phyloP scores from a whole-genome alignment of 2,113 vertebrate genomes.

The Phocoena sinus region DNA sequence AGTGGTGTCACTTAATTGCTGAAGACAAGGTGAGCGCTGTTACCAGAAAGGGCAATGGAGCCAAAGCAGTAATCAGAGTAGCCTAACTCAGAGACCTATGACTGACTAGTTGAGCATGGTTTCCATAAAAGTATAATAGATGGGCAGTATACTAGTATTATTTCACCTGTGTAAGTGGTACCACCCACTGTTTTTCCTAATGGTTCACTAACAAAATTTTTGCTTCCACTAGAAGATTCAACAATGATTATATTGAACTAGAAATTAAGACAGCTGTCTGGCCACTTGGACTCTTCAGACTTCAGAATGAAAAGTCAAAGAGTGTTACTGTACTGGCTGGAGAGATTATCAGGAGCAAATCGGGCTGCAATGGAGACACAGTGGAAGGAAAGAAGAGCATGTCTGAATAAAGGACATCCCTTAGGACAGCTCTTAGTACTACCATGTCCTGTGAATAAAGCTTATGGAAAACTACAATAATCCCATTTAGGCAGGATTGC shows the following conservation, averaged over 20 bases:
- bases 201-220: background rate
- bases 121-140: background rate
- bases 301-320: background rate
- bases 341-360: background rate
- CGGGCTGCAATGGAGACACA: background rate
- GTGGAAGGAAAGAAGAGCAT: background rate
- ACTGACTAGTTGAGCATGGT: background rate
- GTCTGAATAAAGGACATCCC: background rate
- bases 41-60: background rate
- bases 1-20: background rate
- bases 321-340: rapidly evolving
- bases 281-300: background rate
- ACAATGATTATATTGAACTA: background rate
- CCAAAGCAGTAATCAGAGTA: background rate
- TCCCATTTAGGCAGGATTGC: background rate
- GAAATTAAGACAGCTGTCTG: background rate
- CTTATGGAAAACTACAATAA: background rate
- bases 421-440: background rate
- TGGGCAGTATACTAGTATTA: background rate
- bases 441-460: background rate
- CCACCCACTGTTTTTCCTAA: background rate
- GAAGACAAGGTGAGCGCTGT: background rate
- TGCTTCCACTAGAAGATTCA: background rate
- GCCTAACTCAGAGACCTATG: background rate
- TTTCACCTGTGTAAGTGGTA: background rate